Percentiles rank a stretch among this genome's conserved stretches.
phyloP scores from a whole-genome alignment of 2,888 invertebrate genomes.

The Apantesis nais region DNA sequence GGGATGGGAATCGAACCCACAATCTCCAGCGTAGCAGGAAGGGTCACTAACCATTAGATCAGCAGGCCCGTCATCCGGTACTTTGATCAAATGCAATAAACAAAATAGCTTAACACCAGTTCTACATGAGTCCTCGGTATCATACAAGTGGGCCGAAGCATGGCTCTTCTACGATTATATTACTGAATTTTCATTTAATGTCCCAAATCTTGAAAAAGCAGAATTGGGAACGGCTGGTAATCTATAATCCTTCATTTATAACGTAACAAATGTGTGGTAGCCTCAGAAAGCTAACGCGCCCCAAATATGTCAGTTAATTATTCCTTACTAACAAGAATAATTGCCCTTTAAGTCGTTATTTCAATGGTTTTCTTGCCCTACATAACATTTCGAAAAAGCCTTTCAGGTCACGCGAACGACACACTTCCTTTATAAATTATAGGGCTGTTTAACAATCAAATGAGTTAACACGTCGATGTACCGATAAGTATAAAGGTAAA shows the following conservation, averaged over 20 bases:
- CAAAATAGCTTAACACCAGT: no score
- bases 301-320: constrained; percentile 40
- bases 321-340: constrained; percentile 33
- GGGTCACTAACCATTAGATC: no score
- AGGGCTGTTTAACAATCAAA: constrained; percentile 12
- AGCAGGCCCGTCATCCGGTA: no score
- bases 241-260: background rate
- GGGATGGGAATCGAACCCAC: no score
- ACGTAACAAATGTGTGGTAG: constrained; percentile 16
- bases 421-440: constrained; percentile 26
- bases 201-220: background rate
- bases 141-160: background rate
- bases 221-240: background rate
- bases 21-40: no score
- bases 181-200: background rate
- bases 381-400: constrained; percentile 24
- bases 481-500: background rate
- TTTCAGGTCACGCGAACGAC: constrained; percentile 39
- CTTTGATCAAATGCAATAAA: no score
- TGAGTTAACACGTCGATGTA: constrained; percentile 7
- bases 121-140: background rate
- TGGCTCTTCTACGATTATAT: background rate
- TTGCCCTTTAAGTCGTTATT: constrained; percentile 22
- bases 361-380: constrained; percentile 44
- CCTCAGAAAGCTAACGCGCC: constrained; percentile 21